Percentiles rank a stretch among this genome's conserved stretches.
Conservation (phyloP, 2,797 vertebrate species). For the Sarcoramphus papa region DNA sequence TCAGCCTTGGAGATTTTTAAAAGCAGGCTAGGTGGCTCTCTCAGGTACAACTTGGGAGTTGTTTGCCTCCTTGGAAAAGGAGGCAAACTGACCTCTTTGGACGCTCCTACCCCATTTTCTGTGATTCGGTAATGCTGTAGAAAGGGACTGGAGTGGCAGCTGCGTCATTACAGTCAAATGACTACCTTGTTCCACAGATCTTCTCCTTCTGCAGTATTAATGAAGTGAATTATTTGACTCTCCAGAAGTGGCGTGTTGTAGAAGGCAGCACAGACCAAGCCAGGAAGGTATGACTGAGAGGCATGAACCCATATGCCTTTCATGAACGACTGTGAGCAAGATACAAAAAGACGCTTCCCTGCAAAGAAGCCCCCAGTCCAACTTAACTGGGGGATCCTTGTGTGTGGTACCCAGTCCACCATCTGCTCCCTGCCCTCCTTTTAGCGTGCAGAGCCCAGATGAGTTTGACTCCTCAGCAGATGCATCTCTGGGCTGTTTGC, state of each 20-base stretch:
- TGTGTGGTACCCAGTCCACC: background rate
- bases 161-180: background rate
- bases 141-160: background rate
- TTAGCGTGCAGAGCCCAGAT: background rate
- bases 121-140: background rate
- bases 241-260: background rate
- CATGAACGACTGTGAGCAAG: background rate
- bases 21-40: background rate
- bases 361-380: background rate
- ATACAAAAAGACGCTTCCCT: background rate
- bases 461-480: background rate
- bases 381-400: background rate
- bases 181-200: background rate
- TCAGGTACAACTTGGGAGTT: background rate
- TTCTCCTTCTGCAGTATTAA: background rate
- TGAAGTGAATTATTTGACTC: background rate
- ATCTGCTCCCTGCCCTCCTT: background rate
- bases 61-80: background rate
- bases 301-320: background rate
- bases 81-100: background rate
- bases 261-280: background rate
- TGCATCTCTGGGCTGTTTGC: background rate
- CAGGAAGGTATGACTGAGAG: background rate
- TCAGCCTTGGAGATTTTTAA: background rate
- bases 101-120: background rate